Evolutionary conservation across 23 tunicate species (phyloP).

Genomic region (Halocynthia roretzi): DNA sequence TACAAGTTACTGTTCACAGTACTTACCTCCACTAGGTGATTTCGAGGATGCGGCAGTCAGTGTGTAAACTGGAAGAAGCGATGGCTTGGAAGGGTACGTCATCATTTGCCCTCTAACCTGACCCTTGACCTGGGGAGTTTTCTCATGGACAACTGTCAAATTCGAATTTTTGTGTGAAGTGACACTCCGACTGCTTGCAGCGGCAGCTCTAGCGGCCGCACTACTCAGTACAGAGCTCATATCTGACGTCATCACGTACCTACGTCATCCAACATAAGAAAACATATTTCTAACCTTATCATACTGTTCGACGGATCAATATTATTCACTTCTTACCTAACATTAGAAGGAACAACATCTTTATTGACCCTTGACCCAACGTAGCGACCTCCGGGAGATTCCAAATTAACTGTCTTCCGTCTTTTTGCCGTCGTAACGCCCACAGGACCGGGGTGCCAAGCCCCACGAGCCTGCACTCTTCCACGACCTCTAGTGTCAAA

Average conservation of each 20-base stretch:
- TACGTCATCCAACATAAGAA: background rate
- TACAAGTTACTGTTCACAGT: too few relatives aligned
- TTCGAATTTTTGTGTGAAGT: background rate
- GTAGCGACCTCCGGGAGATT: slow-evolving; percentile 1
- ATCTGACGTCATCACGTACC: slow-evolving; percentile 22
- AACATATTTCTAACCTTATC: background rate
- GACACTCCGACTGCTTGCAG: background rate
- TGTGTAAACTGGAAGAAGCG: slow-evolving; percentile 20
- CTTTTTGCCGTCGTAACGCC: background rate
- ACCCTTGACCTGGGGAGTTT: background rate
- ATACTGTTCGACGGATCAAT: background rate
- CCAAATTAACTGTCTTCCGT: slow-evolving; percentile 2
- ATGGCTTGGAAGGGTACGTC: slow-evolving; percentile 1
- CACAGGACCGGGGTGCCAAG: background rate
- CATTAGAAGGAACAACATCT: background rate
- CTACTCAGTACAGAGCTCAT: slow-evolving; percentile 8
- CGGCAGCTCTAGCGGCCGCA: slow-evolving; percentile 1
- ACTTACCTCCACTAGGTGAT: background rate
- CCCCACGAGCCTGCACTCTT: slow-evolving; percentile 22
- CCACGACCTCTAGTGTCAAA: slow-evolving; percentile 11
- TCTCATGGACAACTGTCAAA: background rate
- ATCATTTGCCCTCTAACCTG: background rate
- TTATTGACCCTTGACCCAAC: background rate
- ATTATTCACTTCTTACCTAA: background rate
- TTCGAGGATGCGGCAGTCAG: background rate